Conservation (phyloP, 1,140 invertebrate species). For the Nomia melanderi region DNA sequence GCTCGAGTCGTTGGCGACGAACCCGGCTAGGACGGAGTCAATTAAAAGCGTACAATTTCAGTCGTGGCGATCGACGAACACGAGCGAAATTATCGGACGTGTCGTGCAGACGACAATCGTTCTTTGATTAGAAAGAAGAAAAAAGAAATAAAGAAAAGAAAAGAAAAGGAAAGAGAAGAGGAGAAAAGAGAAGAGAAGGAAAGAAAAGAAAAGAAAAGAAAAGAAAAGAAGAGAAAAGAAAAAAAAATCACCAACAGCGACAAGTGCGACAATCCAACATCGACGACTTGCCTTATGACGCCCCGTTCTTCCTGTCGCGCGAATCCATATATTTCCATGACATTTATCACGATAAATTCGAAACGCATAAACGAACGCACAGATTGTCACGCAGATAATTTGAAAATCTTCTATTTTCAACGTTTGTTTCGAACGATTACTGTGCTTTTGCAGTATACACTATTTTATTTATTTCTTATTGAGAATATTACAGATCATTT, state of each 20-base stretch:
- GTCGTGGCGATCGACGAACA: background rate
- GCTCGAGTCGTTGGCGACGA: background rate
- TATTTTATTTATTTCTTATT: slow-evolving; percentile 1
- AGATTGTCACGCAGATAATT: too few relatives aligned
- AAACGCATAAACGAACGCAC: too few relatives aligned
- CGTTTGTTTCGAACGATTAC: background rate
- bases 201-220: background rate
- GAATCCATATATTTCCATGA: background rate
- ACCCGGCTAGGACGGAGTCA: background rate
- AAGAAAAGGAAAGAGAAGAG: too few relatives aligned
- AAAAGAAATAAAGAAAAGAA: too few relatives aligned
- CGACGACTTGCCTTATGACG: slow-evolving; percentile 12
- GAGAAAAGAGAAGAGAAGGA: background rate
- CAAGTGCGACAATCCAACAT: slow-evolving; percentile 27
- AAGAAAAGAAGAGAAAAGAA: too few relatives aligned
- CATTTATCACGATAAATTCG: too few relatives aligned
- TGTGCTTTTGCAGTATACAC: background rate
- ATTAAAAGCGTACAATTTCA: slow-evolving; percentile 13
- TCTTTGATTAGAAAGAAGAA: background rate
- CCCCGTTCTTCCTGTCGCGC: background rate
- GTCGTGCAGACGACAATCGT: background rate
- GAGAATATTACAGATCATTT: background rate
- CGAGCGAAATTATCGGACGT: background rate
- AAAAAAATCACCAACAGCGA: background rate
- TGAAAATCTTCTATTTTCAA: too few relatives aligned